A percentile compares a stretch with the other conserved stretches of the same genome.
phyloP scores from a whole-genome alignment of 1,140 invertebrate genomes.

The Pantala flavescens region DNA sequence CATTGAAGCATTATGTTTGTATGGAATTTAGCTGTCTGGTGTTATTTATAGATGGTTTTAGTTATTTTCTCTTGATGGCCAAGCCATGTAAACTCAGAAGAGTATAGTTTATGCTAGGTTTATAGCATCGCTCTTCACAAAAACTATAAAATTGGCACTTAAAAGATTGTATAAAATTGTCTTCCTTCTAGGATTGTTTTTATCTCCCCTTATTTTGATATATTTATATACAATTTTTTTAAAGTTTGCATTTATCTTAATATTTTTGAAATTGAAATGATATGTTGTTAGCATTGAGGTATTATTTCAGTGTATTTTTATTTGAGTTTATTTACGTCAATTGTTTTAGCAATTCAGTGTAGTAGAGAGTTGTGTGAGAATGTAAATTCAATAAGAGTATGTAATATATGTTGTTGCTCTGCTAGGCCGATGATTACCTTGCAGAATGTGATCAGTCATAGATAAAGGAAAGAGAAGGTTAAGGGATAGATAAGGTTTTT shows the following conservation, averaged over 20 bases:
- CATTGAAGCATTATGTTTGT: not conserved
- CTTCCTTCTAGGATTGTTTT: not conserved
- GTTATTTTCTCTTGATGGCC: not conserved
- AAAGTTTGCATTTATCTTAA: not conserved
- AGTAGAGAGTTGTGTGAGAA: no score
- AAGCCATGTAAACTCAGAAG: not conserved
- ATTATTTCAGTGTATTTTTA: not conserved
- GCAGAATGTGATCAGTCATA: no score
- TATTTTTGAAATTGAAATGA: conserved; percentile 3
- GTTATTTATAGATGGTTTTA: not conserved
- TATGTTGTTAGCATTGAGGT: not conserved
- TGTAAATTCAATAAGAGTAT: no score
- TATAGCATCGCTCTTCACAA: not conserved
- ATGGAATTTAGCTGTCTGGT: not conserved
- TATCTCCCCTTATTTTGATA: conserved; percentile 2
- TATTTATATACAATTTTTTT: conserved; percentile 4
- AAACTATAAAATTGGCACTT: not conserved
- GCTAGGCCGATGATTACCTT: no score
- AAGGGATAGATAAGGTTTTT: no score
- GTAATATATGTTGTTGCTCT: no score
- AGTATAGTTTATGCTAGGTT: not conserved
- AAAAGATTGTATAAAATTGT: not conserved
- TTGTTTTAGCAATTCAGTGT: no score
- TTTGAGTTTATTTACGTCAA: not conserved
- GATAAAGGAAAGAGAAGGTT: no score